Conservation (phyloP, 1,140 invertebrate species). For the Hormaphis cornu region DNA sequence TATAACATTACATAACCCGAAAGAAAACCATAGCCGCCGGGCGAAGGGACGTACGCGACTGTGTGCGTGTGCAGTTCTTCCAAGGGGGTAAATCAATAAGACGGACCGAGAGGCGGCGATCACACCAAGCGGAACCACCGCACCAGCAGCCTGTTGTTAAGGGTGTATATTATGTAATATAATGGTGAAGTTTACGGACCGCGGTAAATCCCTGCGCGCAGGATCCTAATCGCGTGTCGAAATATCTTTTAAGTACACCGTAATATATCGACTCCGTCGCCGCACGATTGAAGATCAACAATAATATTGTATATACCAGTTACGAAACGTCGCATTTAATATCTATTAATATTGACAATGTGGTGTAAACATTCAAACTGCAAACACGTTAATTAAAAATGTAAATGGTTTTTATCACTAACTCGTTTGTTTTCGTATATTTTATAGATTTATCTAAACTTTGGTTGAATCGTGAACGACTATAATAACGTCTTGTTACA, state of each 20-base stretch:
- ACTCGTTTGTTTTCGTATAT: too few species aligned
- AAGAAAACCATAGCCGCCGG: constrained; percentile 18
- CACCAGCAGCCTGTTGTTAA: not conserved
- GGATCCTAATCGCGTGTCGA: not conserved
- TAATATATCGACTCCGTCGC: not conserved
- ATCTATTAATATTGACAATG: too few species aligned
- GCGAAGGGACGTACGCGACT: not conserved
- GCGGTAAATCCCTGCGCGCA: constrained; percentile 4
- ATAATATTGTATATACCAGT: not conserved
- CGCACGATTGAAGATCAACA: not conserved
- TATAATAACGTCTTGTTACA: too few species aligned
- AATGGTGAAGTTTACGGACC: constrained; percentile 13
- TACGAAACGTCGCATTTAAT: not conserved
- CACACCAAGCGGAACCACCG: constrained; percentile 14
- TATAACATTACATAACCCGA: constrained; percentile 30
- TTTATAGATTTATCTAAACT: too few species aligned
- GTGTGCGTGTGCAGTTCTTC: constrained; percentile 8
- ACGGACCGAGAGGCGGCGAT: constrained; percentile 29
- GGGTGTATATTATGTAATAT: too few species aligned
- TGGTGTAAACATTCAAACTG: too few species aligned
- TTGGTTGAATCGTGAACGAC: too few species aligned
- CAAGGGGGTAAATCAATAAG: constrained; percentile 31
- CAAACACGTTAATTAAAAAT: too few species aligned
- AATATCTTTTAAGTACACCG: not conserved
- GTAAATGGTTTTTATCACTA: too few species aligned